Conservation (phyloP, 2,888 invertebrate genomes). For the Agrochola lota region DNA sequence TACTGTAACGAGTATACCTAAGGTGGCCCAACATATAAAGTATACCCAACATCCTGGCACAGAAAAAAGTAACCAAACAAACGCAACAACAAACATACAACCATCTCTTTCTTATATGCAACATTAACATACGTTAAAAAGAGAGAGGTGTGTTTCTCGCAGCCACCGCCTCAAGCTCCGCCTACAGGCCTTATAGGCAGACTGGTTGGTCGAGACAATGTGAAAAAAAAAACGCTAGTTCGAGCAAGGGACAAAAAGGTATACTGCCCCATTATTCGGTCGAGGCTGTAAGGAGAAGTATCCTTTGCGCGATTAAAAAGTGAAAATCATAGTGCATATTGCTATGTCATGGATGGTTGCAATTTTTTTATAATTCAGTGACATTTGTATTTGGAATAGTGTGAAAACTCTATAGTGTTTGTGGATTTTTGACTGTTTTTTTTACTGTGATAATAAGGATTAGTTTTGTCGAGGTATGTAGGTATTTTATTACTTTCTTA, state of each 20-base stretch:
- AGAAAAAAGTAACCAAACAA: constrained; percentile 72
- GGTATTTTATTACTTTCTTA: constrained; percentile 45
- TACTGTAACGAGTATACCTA: constrained; percentile 45
- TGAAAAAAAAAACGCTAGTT: constrained; percentile 80
- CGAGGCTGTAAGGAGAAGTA: constrained; percentile 80
- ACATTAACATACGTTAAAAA: constrained; percentile 52
- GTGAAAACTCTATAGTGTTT: constrained; percentile 78
- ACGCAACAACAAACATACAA: constrained; percentile 59
- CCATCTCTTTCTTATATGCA: constrained; percentile 67
- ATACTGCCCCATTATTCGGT: constrained; percentile 79
- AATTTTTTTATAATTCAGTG: constrained; percentile 71
- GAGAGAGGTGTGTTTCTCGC: constrained; percentile 66
- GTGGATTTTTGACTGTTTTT: constrained; percentile 70
- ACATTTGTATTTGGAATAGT: constrained; percentile 71
- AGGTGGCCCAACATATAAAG: constrained; percentile 46
- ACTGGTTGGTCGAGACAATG: constrained; percentile 84
- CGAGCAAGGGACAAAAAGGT: constrained; percentile 85
- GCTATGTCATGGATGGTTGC: constrained; percentile 77
- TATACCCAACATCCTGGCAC: constrained; percentile 63
- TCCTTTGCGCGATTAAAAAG: constrained; percentile 80
- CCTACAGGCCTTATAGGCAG: constrained; percentile 79
- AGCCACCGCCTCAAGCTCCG: constrained; percentile 70
- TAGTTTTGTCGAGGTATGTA: constrained; percentile 62
- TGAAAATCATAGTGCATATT: constrained; percentile 80
- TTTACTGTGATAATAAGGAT: constrained; percentile 49